Evolutionary conservation across 2,113 vertebrate genomes (phyloP).

Genomic region (Siniperca chuatsi): DNA sequence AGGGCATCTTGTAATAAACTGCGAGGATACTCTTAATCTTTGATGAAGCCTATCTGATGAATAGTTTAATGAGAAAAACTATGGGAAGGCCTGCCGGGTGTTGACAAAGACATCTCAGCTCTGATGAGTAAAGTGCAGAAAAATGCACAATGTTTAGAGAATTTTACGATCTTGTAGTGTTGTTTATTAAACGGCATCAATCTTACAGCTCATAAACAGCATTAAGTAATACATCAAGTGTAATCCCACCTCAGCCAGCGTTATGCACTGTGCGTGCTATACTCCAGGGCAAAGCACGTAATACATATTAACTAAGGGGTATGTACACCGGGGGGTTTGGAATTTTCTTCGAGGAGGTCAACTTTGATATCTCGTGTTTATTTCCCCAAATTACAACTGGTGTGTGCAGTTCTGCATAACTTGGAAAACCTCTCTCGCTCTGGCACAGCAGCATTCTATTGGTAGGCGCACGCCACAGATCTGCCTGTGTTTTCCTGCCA

Average conservation of each 20-base stretch:
- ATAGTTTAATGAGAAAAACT: slow-evolving; percentile 74
- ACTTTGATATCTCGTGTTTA: slow-evolving; percentile 36
- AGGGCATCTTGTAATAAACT: slow-evolving; percentile 78
- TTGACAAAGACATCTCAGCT: slow-evolving; percentile 58
- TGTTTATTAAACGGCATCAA: slow-evolving; percentile 63
- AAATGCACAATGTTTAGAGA: slow-evolving; percentile 32
- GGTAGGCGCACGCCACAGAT: slow-evolving; percentile 49
- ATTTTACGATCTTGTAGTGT: slow-evolving; percentile 16
- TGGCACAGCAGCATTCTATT: slow-evolving; percentile 59
- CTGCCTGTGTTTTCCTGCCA: slow-evolving; percentile 68
- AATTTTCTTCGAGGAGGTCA: slow-evolving; percentile 38
- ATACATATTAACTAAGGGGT: slow-evolving; percentile 37
- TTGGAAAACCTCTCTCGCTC: slow-evolving; percentile 60
- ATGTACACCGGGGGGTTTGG: slow-evolving; percentile 13
- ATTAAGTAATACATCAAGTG: slow-evolving; percentile 25
- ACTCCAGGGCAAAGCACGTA: slow-evolving; percentile 10
- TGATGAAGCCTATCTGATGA: slow-evolving; percentile 79
- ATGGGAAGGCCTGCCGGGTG: slow-evolving; percentile 54
- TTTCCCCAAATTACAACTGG: slow-evolving; percentile 66
- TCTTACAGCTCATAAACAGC: slow-evolving; percentile 23
- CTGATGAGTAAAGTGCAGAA: slow-evolving; percentile 33
- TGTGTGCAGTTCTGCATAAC: slow-evolving; percentile 50
- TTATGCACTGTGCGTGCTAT: slow-evolving; percentile 16
- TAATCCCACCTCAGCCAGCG: slow-evolving; percentile 33
- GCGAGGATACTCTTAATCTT: slow-evolving; percentile 78